Evolutionary conservation across 2,888 invertebrate genomes (phyloP), one percentile per base, ranked within the genome.

Genomic region (Mimumesa dahlbomi): DNA sequence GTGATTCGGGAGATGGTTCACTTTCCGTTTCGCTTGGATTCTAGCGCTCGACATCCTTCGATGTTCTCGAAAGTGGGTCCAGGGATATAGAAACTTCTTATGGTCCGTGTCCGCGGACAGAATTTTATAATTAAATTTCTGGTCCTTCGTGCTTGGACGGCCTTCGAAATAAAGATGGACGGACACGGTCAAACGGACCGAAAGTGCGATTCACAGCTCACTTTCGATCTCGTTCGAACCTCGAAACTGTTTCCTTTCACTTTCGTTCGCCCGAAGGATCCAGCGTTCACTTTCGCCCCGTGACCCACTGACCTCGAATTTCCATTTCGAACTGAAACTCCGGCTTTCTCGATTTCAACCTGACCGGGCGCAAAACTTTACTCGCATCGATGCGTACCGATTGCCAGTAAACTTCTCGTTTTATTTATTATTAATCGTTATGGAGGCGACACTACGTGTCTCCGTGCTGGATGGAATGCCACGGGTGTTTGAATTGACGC

Each of bases 271-370:
- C 67, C 62, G 64, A 49, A 29, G 43, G 42, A 16, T 46, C 62
- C 48, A 56, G 21, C 64, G 74, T 76, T 81, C 76, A 62, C 83
- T 83, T 81, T 84, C 83, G 50, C 71, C 45, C 31, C 34, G 63
- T 69, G 73, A 72, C 75, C 83, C 61, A 66, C 46, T 83, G 77
- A 81, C 81, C 84, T 57, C 63, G 38, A 65, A 77, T 75, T 74
- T 71, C 59, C 31, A 48, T 74, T 49, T 58, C 57, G 70, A 69
- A 68, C 81, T 68, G 53, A 50, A 77, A 63, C 59, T 72, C 76
- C 63, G 75, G 61, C 81, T 79, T 78, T 77, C 79, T 36, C 36
- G 13, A 36, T n/a, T n/a, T n/a, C n/a, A n/a, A n/a, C n/a, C n/a
- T n/a, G n/a, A n/a, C n/a, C n/a, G n/a, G n/a, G n/a, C n/a, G n/a